These are phyloP conservation scores for Cossypha heuglini DNA, from an alignment of 2,797 vertebrate species.

Conservation along the genomic window DNA sequence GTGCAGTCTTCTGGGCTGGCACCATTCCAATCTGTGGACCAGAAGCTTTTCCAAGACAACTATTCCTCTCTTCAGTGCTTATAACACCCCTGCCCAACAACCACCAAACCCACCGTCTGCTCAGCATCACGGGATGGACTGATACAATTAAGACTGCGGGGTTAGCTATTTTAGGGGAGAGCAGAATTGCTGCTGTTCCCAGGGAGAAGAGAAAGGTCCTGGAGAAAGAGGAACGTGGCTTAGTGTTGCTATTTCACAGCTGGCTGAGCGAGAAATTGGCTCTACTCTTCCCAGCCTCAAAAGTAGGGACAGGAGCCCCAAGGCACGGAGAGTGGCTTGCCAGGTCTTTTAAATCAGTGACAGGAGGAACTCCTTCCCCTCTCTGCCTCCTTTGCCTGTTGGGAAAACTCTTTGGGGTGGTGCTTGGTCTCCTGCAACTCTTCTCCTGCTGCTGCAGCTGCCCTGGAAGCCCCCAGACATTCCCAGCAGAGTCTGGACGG, in stretches of 20 bases:
- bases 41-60: background rate
- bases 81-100: background rate
- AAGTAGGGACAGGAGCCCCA: background rate
- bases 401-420: background rate
- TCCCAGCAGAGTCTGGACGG: constrained; percentile 35
- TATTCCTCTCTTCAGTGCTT: background rate
- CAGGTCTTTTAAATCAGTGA: background rate
- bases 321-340: background rate
- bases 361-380: background rate
- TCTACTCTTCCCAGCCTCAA: background rate
- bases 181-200: background rate
- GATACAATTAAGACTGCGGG: background rate
- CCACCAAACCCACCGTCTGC: background rate
- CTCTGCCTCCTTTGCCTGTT: background rate
- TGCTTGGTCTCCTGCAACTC: background rate
- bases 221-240: background rate
- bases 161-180: background rate
- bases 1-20: background rate
- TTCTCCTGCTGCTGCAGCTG: background rate
- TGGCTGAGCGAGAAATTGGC: background rate
- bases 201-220: background rate
- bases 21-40: background rate
- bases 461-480: constrained; percentile 32
- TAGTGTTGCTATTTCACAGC: background rate
- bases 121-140: background rate